Evolutionary conservation across 23 tunicate species (phyloP).

Genomic region (Halocynthia aurantium): DNA sequence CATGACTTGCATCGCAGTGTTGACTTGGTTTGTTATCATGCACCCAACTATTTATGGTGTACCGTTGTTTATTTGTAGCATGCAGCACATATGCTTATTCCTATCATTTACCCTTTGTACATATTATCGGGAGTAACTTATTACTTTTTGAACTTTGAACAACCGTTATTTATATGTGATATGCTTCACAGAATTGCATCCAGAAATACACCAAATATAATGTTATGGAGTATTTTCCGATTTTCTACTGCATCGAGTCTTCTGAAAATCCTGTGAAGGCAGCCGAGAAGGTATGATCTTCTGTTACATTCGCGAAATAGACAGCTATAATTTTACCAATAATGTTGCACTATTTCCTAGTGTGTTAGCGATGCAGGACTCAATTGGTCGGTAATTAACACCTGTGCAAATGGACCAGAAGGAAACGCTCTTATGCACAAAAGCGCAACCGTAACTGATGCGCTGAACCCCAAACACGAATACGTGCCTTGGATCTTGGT

Average conservation of each 20-base stretch:
- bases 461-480: slow-evolving; percentile 48
- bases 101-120: too few species aligned
- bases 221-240: slow-evolving; percentile 53
- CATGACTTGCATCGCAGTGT: too few species aligned
- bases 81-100: too few species aligned
- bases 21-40: too few species aligned
- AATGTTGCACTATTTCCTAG: not conserved
- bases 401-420: slow-evolving; percentile 61
- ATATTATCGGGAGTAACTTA: too few species aligned
- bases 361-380: slow-evolving; percentile 39
- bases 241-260: slow-evolving; percentile 74
- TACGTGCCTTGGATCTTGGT: slow-evolving; percentile 74
- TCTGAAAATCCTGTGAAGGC: slow-evolving; percentile 56
- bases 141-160: too few species aligned
- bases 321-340: not conserved
- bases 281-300: slow-evolving; percentile 28
- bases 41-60: too few species aligned
- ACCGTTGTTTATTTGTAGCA: too few species aligned
- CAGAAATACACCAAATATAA: slow-evolving; percentile 31
- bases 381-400: slow-evolving; percentile 45
- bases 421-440: slow-evolving; percentile 78
- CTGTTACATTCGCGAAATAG: not conserved
- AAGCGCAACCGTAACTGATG: slow-evolving; percentile 47
- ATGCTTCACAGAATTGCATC: slow-evolving; percentile 52
- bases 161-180: too few species aligned